These are phyloP conservation scores for Hylaeus volcanicus DNA, from an alignment of 1,140 invertebrate species.

Conservation along the genomic window DNA sequence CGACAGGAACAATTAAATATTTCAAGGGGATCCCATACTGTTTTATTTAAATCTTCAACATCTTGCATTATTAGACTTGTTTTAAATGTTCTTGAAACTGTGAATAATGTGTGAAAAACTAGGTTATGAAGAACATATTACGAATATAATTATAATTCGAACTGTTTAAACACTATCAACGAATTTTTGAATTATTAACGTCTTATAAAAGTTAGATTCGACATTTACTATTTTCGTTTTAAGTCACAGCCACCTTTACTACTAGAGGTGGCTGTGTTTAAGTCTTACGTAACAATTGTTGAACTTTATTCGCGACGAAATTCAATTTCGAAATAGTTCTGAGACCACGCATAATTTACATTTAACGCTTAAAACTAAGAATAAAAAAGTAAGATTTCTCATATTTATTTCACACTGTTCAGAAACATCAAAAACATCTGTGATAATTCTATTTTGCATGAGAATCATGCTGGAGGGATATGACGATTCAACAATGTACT, in stretches of 20 bases:
- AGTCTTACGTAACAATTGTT: constrained; percentile 37
- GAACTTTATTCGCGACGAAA: constrained; percentile 1
- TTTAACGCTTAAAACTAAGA: neutral
- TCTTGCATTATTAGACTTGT: constrained; percentile 45
- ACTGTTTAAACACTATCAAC: neutral
- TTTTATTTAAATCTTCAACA: neutral
- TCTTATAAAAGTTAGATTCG: neutral
- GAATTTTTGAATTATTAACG: neutral
- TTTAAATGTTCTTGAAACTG: constrained; percentile 33
- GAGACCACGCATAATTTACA: neutral
- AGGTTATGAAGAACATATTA: neutral
- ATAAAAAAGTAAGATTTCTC: neutral
- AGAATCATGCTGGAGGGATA: neutral
- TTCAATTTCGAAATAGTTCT: constrained; percentile 18
- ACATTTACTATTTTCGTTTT: neutral
- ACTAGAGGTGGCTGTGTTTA: too few species aligned
- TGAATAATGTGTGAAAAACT: neutral
- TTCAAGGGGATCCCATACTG: constrained; percentile 64
- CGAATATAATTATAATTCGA: neutral
- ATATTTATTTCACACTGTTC: neutral
- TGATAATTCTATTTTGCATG: neutral
- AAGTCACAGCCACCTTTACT: too few species aligned
- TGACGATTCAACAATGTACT: neutral
- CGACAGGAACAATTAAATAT: constrained; percentile 45
- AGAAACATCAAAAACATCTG: neutral